Evolutionary conservation across 2,797 vertebrate genomes (phyloP).

Genomic region (Ctenopoma multispine): DNA sequence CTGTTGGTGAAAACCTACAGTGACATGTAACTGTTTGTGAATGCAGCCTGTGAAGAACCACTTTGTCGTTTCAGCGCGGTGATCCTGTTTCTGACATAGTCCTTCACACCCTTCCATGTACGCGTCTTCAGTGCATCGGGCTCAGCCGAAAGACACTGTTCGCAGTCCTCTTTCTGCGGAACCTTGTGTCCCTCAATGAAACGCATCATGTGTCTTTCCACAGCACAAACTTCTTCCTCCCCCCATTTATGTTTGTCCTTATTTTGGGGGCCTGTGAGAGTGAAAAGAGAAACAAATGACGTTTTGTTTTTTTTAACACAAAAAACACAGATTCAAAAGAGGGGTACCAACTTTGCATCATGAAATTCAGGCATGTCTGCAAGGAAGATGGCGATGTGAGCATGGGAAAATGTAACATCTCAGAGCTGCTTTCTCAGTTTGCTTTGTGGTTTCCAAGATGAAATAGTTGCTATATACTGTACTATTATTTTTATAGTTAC

Average conservation of each 20-base stretch:
- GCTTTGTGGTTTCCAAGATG: no score
- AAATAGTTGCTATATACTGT: no score
- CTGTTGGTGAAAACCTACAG: not conserved
- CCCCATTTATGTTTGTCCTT: slow-evolving; percentile 58
- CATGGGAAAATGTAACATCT: no score
- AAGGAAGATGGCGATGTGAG: no score
- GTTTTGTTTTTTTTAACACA: no score
- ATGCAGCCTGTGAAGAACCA: not conserved
- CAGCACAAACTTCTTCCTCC: slow-evolving; percentile 58
- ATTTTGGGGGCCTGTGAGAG: slow-evolving; percentile 16
- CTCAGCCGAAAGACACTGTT: slow-evolving; percentile 66
- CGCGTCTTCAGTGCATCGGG: slow-evolving; percentile 52
- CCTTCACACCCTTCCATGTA: slow-evolving; percentile 71
- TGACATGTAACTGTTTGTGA: not conserved
- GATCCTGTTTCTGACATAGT: slow-evolving; percentile 76
- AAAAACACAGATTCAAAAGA: no score
- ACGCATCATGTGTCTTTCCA: slow-evolving; percentile 70
- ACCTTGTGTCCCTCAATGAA: slow-evolving; percentile 64
- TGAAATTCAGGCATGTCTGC: no score
- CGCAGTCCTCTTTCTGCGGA: slow-evolving; percentile 75
- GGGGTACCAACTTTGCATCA: no score
- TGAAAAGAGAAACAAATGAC: not conserved
- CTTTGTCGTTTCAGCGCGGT: slow-evolving; percentile 62
- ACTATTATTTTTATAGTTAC: no score
- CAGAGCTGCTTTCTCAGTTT: no score